Base-by-base conservation (phyloP, 2,888 invertebrate genomes). In the Hemithea aestivaria region DNA sequence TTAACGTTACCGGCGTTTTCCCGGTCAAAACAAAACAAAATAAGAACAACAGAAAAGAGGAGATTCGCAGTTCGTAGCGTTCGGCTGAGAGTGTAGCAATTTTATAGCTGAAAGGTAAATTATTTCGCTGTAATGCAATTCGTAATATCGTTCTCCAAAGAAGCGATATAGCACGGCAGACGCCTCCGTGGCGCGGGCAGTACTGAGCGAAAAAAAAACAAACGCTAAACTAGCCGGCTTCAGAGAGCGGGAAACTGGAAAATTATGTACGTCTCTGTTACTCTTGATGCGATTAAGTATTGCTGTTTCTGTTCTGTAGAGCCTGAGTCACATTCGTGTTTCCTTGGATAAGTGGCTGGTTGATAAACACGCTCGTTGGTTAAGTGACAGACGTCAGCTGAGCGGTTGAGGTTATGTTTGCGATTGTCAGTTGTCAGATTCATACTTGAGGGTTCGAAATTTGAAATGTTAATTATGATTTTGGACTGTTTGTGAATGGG, bases 181-280 rank as follows among this genome's bases (percentile, higher is more conserved):
- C 74, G 60, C 66, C 58, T 58, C 71, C 66, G 63, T 66, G 69
- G 73, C 77, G 68, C 74, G 73, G 61, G 61, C 66, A 60, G 66
- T 67, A 84, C 84, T 83, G 77, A 76, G 51, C 54, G 56, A 65
- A 78, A 74, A 78, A 74, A 76, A 78, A 74, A 71, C 61, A 71
- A 63, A 42, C 33, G 21, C 6, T 31, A 1, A 67, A 38, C 69
- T 58, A 62, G 55, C 66, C 64, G 58, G 40, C 56, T 45, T 50
- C 53, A 62, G 40, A 58, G 56, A 53, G 56, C 50, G 54, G 55
- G 45, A 54, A 72, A 68, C 47, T 47, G 75, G 73, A 75, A 78
- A 83, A 73, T 56, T 69, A 51, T 42, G 30, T 23, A 41, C 16
- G 48, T 81, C 79, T 59, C 66, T 46, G 29, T 83, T 68, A 47